Evolutionary conservation across 2,113 vertebrate genomes (phyloP).

Genomic region (Mormyrus iriodes): DNA sequence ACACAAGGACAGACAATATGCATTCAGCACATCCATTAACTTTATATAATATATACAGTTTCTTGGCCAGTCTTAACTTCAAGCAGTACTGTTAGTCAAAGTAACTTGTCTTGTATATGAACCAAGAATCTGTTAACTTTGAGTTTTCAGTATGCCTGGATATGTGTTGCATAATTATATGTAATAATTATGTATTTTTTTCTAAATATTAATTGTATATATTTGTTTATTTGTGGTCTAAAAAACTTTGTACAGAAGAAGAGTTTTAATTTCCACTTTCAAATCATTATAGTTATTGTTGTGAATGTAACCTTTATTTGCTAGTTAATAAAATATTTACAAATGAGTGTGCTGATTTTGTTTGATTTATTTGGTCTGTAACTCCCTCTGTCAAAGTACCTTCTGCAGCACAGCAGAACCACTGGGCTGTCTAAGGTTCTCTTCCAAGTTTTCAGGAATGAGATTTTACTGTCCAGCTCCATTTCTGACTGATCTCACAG

Average conservation of each 20-base stretch:
- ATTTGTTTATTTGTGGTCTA: constrained; percentile 53
- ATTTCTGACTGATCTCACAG: not conserved
- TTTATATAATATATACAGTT: not conserved
- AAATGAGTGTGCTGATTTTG: constrained; percentile 13
- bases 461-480: not conserved
- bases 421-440: not conserved
- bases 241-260: constrained; percentile 63
- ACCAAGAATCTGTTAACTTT: constrained; percentile 4
- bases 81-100: constrained; percentile 19
- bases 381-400: not conserved
- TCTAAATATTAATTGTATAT: constrained; percentile 60
- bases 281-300: constrained; percentile 56
- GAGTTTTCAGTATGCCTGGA: not conserved
- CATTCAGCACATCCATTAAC: not conserved
- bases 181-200: constrained; percentile 37
- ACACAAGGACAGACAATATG: not conserved
- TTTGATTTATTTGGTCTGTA: not conserved
- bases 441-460: not conserved
- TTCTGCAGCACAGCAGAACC: not conserved
- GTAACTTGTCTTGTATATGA: not conserved
- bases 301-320: constrained; percentile 60
- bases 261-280: constrained; percentile 40
- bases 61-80: not conserved
- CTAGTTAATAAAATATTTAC: constrained; percentile 66
- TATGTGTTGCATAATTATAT: not conserved